Percentiles rank a stretch among this genome's conserved stretches.
Evolutionary conservation across 37 sponge, comb jelly and placozoan genomes (phyloP).

Genomic region (Lycopodina hypogea): DNA sequence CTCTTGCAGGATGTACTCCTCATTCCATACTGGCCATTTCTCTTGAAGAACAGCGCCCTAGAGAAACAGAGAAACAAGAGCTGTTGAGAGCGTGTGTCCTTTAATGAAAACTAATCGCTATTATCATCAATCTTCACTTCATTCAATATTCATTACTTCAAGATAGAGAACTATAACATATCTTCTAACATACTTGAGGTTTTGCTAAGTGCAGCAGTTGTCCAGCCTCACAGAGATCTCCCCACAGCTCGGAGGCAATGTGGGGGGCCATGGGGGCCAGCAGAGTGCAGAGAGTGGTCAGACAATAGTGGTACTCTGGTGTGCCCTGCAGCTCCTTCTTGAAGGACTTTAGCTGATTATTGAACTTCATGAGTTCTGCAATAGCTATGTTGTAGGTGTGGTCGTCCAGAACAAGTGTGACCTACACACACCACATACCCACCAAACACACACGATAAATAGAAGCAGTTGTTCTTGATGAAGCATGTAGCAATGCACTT

Average conservation of each 20-base stretch:
- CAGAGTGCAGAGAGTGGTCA: conserved; percentile 51
- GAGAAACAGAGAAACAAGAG: no score
- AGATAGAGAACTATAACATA: no score
- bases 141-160: no score
- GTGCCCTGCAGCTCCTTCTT: neutral
- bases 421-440: conserved; percentile 18
- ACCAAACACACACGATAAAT: no score
- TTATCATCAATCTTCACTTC: no score
- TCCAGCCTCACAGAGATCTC: conserved; percentile 6
- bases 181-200: neutral
- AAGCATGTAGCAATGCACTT: no score
- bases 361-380: conserved; percentile 56
- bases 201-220: neutral
- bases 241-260: conserved; percentile 66
- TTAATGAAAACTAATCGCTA: no score
- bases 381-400: conserved; percentile 61
- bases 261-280: conserved; percentile 82
- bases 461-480: no score
- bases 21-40: no score
- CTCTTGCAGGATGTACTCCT: no score
- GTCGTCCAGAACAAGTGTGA: conserved; percentile 33
- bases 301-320: conserved; percentile 35
- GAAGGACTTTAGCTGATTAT: conserved; percentile 42
- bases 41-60: no score
- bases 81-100: no score